phyloP scores from a whole-genome alignment of 1,140 invertebrate species.

The Drosophila melanica region DNA sequence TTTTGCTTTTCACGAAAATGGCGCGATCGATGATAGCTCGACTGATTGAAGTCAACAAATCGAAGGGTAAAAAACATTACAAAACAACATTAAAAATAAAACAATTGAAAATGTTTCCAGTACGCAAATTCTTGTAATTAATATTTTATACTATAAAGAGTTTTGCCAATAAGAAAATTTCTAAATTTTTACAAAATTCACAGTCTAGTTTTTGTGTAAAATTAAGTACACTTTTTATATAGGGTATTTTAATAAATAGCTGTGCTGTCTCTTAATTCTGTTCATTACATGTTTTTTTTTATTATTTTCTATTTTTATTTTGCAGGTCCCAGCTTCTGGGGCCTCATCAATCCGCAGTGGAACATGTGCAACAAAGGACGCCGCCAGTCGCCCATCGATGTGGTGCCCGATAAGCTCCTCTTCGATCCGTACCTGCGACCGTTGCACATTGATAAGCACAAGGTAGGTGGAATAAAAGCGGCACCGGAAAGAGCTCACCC shows the following conservation, averaged over 20 bases:
- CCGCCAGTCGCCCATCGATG: conserved; percentile 97
- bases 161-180: too few relatives aligned
- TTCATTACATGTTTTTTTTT: background rate
- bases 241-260: conserved; percentile 25
- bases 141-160: too few relatives aligned
- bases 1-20: too few relatives aligned
- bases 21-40: too few relatives aligned
- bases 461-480: conserved; percentile 86
- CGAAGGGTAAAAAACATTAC: too few relatives aligned
- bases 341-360: conserved; percentile 98
- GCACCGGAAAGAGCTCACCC: background rate
- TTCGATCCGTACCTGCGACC: conserved; percentile 96
- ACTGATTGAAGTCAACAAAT: too few relatives aligned
- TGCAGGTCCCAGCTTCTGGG: conserved; percentile 98
- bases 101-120: too few relatives aligned
- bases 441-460: conserved; percentile 94
- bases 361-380: conserved; percentile 96
- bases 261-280: too few relatives aligned
- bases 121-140: too few relatives aligned
- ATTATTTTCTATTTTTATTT: conserved; percentile 57
- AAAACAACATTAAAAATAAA: too few relatives aligned
- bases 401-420: conserved; percentile 95
- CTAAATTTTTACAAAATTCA: too few relatives aligned
- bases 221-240: conserved; percentile 2
- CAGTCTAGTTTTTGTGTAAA: too few relatives aligned